A percentile compares a stretch with the other conserved stretches of the same genome.
Conservation (phyloP, 2,797 vertebrate genomes). For the Peromyscus eremicus region DNA sequence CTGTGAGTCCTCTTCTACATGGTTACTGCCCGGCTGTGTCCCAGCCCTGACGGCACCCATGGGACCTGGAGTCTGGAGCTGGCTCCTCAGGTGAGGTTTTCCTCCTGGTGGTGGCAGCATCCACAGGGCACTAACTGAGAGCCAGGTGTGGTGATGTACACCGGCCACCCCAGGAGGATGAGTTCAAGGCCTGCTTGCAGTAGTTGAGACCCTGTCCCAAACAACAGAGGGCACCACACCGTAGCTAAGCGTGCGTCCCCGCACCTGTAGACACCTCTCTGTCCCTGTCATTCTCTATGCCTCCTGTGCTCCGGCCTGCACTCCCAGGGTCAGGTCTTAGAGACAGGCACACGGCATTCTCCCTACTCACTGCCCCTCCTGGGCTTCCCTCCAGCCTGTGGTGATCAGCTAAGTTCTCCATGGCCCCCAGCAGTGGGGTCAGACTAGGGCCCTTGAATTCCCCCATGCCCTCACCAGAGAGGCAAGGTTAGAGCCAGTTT, state of each 20-base stretch:
- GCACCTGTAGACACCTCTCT: background rate
- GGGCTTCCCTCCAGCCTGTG: background rate
- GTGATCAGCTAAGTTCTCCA: background rate
- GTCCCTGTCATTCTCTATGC: too few species aligned
- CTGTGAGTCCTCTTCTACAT: background rate
- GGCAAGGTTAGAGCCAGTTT: background rate
- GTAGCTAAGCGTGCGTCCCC: too few species aligned
- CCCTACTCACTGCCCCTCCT: accelerated
- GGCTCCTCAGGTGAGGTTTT: background rate
- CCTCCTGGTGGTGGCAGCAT: too few species aligned
- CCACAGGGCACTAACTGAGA: background rate
- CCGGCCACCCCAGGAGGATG: background rate
- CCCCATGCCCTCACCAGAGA: too few species aligned
- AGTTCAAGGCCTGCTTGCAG: background rate
- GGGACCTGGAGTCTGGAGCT: background rate
- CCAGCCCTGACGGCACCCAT: background rate
- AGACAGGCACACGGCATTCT: accelerated
- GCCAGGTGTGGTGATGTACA: background rate
- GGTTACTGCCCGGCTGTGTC: background rate
- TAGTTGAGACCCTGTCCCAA: too few species aligned
- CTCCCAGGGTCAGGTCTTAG: background rate
- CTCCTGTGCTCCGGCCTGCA: too few species aligned
- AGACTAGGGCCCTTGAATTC: background rate
- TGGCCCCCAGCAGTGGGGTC: accelerated
- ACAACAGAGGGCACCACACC: background rate